Conservation (phyloP, 2,113 vertebrate genomes). For the Equus przewalskii region DNA sequence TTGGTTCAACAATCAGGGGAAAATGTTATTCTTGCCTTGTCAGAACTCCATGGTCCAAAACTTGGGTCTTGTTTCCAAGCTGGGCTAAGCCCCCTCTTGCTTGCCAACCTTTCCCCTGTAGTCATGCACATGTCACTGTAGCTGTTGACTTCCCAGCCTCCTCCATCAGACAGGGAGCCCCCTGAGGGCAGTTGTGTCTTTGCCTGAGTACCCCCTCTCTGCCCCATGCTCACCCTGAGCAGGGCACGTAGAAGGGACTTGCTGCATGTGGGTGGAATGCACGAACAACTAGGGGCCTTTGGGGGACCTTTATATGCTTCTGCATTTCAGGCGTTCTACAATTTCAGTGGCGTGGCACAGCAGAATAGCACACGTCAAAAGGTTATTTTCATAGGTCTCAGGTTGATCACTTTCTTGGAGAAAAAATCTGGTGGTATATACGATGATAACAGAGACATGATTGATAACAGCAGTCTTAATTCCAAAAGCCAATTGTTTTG, state of each 20-base stretch:
- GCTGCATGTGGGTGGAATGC: fast-evolving
- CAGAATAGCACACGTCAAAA: no score
- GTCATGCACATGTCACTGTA: background rate
- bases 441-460: background rate
- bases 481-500: background rate
- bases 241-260: background rate
- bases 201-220: background rate
- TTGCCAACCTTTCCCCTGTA: fast-evolving
- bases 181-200: background rate
- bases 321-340: background rate
- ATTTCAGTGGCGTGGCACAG: background rate
- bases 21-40: background rate
- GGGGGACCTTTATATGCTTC: background rate
- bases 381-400: background rate
- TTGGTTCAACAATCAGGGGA: background rate
- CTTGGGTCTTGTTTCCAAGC: background rate
- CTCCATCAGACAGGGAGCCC: background rate
- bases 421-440: background rate
- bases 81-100: fast-evolving
- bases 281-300: fast-evolving
- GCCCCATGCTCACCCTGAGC: background rate
- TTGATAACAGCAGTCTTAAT: background rate
- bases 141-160: background rate
- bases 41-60: fast-evolving
- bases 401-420: background rate